Percentiles rank a stretch among this genome's conserved stretches.
phyloP scores from a whole-genome alignment of 1,140 invertebrate genomes.

The Panagrolaimus sp. region DNA sequence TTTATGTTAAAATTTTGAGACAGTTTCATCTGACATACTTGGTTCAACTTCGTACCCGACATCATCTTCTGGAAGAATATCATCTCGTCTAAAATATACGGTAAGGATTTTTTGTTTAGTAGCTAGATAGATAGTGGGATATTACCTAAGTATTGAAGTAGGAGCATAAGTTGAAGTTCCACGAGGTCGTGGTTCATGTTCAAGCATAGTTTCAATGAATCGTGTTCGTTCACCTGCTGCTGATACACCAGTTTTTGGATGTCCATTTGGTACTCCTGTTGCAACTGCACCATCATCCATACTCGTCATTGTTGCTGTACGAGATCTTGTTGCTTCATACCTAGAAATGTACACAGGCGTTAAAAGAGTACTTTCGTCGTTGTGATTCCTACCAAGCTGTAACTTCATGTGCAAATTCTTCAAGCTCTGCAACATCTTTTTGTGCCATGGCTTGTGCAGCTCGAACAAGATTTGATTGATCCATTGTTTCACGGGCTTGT shows the following conservation, averaged over 20 bases:
- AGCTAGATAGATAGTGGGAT: neutral
- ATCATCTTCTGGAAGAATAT: constrained; percentile 10
- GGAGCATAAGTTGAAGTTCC: neutral
- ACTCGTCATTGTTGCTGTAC: neutral
- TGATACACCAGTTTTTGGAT: neutral
- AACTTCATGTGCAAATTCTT: constrained; percentile 16
- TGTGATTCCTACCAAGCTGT: constrained; percentile 25
- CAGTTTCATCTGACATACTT: neutral
- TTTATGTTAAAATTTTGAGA: too few species aligned
- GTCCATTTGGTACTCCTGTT: neutral
- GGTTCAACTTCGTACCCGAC: neutral
- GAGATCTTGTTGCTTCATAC: constrained; percentile 17
- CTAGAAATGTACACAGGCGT: too few species aligned
- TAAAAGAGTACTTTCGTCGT: too few species aligned
- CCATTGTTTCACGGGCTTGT: constrained; percentile 34
- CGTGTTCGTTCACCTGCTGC: neutral
- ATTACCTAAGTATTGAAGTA: neutral
- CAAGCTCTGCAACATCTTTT: constrained; percentile 22
- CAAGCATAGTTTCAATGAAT: neutral
- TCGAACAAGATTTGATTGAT: constrained; percentile 38
- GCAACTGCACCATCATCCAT: neutral
- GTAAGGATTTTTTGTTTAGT: too few species aligned
- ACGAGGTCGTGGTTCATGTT: neutral
- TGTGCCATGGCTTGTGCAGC: constrained; percentile 19
- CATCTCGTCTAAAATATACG: neutral